Percentiles rank a stretch among this genome's conserved stretches.
Evolutionary conservation across 2,113 vertebrate species (phyloP).

Genomic region (Mesitornis unicolor): DNA sequence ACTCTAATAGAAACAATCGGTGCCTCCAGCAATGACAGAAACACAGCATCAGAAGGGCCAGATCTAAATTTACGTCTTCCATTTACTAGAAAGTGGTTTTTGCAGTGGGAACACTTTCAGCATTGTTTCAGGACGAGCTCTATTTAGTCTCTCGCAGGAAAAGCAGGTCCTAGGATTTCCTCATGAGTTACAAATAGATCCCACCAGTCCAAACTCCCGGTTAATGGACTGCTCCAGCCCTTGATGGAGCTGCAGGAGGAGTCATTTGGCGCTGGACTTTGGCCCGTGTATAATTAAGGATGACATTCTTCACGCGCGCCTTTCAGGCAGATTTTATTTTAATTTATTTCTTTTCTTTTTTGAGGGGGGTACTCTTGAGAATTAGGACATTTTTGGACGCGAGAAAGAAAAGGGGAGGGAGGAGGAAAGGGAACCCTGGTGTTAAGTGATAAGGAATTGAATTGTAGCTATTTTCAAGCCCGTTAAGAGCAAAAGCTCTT

Average conservation of each 20-base stretch:
- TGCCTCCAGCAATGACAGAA: neutral
- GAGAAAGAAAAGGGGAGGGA: neutral
- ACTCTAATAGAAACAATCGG: neutral
- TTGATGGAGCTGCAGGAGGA: neutral
- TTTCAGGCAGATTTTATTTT: neutral
- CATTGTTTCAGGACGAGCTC: conserved; percentile 33
- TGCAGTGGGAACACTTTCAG: conserved; percentile 23
- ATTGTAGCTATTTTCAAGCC: neutral
- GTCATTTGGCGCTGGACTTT: neutral
- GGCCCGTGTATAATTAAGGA: neutral
- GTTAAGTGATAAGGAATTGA: neutral
- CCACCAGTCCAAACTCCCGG: neutral
- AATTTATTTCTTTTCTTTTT: neutral
- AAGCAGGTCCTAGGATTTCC: conserved; percentile 49
- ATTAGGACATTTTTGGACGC: neutral
- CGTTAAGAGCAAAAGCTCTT: neutral
- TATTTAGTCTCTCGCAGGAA: conserved; percentile 36
- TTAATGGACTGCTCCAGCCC: neutral
- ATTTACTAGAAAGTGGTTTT: neutral
- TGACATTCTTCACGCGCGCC: neutral
- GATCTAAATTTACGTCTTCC: conserved; percentile 43
- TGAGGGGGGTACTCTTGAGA: neutral
- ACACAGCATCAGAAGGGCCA: neutral
- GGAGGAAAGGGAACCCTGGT: neutral
- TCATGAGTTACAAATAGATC: conserved; percentile 8